A percentile compares a stretch with the other conserved stretches of the same genome.
phyloP scores from a whole-genome alignment of 2,888 invertebrate genomes.

The Hedychridium roseum region DNA sequence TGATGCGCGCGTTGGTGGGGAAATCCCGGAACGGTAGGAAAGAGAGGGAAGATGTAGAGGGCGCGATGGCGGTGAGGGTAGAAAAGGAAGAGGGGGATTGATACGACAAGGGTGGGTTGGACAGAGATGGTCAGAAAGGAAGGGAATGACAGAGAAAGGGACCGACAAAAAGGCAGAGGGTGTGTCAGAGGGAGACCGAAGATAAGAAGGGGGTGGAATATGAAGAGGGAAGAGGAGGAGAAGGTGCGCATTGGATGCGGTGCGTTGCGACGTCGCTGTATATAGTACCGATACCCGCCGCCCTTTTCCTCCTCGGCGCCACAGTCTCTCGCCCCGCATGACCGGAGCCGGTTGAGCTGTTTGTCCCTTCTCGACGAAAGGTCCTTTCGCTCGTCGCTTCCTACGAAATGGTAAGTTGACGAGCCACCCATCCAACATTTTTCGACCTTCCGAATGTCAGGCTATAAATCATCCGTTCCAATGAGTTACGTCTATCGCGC shows the following conservation, averaged over 20 bases:
- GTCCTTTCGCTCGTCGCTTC: slow-evolving; percentile 24
- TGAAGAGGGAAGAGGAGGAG: slow-evolving; percentile 36
- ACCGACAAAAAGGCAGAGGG: not conserved
- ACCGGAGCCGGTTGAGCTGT: slow-evolving; percentile 44
- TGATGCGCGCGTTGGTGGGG: too few species aligned
- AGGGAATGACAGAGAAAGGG: too few species aligned
- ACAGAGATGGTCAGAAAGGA: too few species aligned
- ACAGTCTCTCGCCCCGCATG: slow-evolving; percentile 54
- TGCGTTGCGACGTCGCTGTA: slow-evolving; percentile 49
- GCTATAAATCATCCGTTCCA: too few species aligned
- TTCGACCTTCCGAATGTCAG: not conserved
- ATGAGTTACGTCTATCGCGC: too few species aligned
- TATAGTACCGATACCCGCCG: slow-evolving; percentile 52
- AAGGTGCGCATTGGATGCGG: slow-evolving; percentile 57
- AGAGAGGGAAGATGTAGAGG: not conserved
- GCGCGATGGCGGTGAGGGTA: not conserved
- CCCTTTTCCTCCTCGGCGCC: slow-evolving; percentile 44
- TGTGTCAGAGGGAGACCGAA: too few species aligned
- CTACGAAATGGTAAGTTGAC: slow-evolving; percentile 51
- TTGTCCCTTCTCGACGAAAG: slow-evolving; percentile 19
- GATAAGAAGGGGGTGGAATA: not conserved
- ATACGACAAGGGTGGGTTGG: too few species aligned
- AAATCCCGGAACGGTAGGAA: not conserved
- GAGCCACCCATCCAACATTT: not conserved
- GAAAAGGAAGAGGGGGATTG: too few species aligned